Base-by-base conservation (phyloP, 1,140 invertebrate species). In the Drosophila parabipectinata region DNA sequence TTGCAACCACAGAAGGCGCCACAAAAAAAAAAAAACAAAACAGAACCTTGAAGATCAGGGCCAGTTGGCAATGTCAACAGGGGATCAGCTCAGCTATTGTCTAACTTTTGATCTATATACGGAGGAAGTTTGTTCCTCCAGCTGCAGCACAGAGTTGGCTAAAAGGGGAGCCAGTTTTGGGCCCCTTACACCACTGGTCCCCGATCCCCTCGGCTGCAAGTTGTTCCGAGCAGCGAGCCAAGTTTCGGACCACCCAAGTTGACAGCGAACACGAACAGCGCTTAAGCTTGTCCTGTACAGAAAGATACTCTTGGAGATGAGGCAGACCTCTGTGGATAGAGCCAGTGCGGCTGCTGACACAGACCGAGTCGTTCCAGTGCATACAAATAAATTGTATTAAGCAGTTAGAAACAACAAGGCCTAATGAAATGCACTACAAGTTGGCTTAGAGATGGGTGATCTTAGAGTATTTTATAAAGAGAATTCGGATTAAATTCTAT, bases 231-330 rank as follows among this genome's bases (percentile, higher is more conserved):
- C 52, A 30, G 45, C 69, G 61, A 64, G 54, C 71, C 78, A 63
- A 68, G 78, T 79, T 73, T 87, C 30, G 52, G 90, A 91, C 90
- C 90, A 91, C 90, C 90, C 90, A 91, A 91, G 90, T 91, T 90
- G 90, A 90, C 90, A 91, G 89, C 67, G 76, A 91, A 90, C 79
- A 91, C 88, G 88, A 88, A 88, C 83, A 88, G 68, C 83, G 83
- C 79, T 88, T 88, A 88, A 88, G 84, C 83, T 87, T 87, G 82
- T 88, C 82, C 82, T 85, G 60, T 52, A 69, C 51, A 61, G 57
- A 26, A 37, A 44, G 56, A 66, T 34, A 26, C 57, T 60, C 47
- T 12, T 9, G 28, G 14, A 60, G 45, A 24, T 10, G 56, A 32
- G 14, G 39, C 4, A 5, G 12, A 4, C 7, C 2, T 7, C 41